Conservation (phyloP, 2,113 vertebrate genomes). For the Stegastes partitus region DNA sequence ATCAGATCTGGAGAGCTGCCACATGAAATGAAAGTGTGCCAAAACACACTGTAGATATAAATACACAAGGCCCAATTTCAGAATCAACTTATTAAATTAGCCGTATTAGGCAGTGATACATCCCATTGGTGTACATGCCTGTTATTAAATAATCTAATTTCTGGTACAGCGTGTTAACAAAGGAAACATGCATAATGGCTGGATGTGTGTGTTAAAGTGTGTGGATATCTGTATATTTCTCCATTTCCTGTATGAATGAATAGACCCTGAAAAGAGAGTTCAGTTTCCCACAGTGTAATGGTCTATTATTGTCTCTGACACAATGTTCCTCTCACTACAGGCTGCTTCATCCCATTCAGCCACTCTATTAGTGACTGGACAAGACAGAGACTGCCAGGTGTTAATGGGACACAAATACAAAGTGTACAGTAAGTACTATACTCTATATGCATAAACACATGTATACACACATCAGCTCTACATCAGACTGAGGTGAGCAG, state of each 20-base stretch:
- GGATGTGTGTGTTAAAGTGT: conserved; percentile 47
- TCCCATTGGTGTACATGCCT: conserved; percentile 19
- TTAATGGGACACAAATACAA: conserved; percentile 52
- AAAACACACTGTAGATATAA: conserved; percentile 47
- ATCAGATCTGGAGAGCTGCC: conserved; percentile 72
- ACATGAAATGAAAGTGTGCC: conserved; percentile 54
- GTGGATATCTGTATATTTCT: conserved; percentile 56
- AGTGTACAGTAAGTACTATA: conserved; percentile 3
- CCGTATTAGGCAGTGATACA: conserved; percentile 40
- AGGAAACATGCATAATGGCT: conserved; percentile 52
- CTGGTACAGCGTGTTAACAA: conserved; percentile 53
- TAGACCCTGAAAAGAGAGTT: conserved; percentile 38
- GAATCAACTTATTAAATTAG: conserved; percentile 54
- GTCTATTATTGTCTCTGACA: conserved; percentile 64
- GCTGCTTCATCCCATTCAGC: conserved; percentile 41
- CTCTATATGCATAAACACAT: conserved; percentile 27
- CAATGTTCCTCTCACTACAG: conserved; percentile 48
- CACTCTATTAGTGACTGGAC: conserved; percentile 51
- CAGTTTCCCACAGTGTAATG: conserved; percentile 64
- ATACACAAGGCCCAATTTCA: conserved; percentile 49
- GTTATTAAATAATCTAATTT: conserved; percentile 34
- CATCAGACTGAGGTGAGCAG: conserved; percentile 56
- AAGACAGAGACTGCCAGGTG: conserved; percentile 60
- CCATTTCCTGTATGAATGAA: conserved; percentile 71
- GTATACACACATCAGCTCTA: conserved; percentile 43